A percentile compares a stretch with the other conserved stretches of the same genome.
Evolutionary conservation across 2,888 invertebrate genomes (phyloP).

Genomic region (Drosophila quinaria): DNA sequence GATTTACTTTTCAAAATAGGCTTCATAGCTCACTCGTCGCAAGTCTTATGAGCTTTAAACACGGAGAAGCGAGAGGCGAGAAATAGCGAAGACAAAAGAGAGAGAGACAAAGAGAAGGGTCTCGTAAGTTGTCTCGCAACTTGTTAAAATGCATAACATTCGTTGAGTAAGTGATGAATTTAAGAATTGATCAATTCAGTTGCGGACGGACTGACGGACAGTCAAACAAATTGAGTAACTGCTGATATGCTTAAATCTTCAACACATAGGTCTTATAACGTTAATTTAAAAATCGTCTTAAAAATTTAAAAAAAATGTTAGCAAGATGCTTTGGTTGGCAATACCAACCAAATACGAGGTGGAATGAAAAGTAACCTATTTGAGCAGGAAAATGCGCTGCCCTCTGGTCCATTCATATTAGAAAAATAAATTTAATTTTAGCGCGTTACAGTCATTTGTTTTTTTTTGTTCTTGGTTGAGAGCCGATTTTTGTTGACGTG

Average conservation of each 20-base stretch:
- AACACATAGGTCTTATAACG: slow-evolving; percentile 4
- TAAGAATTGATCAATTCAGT: slow-evolving; percentile 29
- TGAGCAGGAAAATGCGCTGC: no score
- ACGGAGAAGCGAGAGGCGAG: not conserved
- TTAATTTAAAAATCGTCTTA: no score
- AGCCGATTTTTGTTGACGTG: no score
- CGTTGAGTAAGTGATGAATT: slow-evolving; percentile 19
- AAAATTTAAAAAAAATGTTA: no score
- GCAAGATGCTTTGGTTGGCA: no score
- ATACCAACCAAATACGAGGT: no score
- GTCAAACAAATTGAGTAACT: not conserved
- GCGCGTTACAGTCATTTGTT: no score
- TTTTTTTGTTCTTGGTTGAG: no score
- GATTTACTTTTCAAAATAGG: slow-evolving; percentile 72
- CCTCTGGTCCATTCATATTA: no score
- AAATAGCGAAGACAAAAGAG: not conserved
- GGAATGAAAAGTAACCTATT: no score
- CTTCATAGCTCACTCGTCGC: slow-evolving; percentile 33
- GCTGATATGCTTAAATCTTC: slow-evolving; percentile 1
- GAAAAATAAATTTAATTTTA: no score
- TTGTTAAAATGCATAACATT: slow-evolving; percentile 23
- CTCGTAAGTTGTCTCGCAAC: slow-evolving; percentile 10
- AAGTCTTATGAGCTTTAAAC: slow-evolving; percentile 46
- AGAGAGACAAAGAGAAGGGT: not conserved
- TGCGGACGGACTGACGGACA: slow-evolving; percentile 16